Evolutionary conservation across 2,888 invertebrate genomes (phyloP), one percentile per base, ranked within the genome.

Genomic region (Coenonympha glycerion): DNA sequence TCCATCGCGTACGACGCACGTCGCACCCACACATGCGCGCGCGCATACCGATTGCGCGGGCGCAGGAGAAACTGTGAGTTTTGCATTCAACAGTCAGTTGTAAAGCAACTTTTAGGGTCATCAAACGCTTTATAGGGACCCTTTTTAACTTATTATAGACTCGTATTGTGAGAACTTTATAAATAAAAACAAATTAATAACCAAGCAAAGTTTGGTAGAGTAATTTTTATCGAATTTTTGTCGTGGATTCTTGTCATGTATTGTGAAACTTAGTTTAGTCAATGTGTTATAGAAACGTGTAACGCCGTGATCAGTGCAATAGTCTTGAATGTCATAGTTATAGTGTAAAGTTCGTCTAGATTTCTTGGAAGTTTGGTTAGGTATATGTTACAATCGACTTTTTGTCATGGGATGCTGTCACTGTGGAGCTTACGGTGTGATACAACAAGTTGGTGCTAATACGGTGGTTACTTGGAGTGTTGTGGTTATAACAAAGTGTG

Each of bases 51-150:
- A 72, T 61, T 67, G 66, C 81, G 79, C 80, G 67, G 65, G 80
- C 80, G 81, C 82, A 68, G 62, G 73, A 73, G 78, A 78, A 80
- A 79, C 77, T 71, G 69, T 71, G 73, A 73, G 76, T 79, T 84
- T 84, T 81, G 83, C 82, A 79, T 82, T 72, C 71, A 75, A 76
- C 74, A 72, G 68, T 79, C 85, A 85, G 85, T 86, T 75, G 74
- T 73, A 73, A 72, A 67, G 70, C 73, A 70, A 74, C 84, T 73
- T 84, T 81, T 78, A 73, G 73, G 83, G 81, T 84, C 84, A 84
- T 77, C 81, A 83, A 77, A 84, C 86, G 85, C 79, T 76, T 74
- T 78, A 79, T 75, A 68, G 70, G 24, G 57, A 64, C 58, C 68
- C 62, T 63, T 63, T 64, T 59, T 61, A 62, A 62, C 57, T 66